These are phyloP conservation scores for Uria lomvia DNA, from an alignment of 2,113 vertebrate genomes.

Conservation along the genomic window DNA sequence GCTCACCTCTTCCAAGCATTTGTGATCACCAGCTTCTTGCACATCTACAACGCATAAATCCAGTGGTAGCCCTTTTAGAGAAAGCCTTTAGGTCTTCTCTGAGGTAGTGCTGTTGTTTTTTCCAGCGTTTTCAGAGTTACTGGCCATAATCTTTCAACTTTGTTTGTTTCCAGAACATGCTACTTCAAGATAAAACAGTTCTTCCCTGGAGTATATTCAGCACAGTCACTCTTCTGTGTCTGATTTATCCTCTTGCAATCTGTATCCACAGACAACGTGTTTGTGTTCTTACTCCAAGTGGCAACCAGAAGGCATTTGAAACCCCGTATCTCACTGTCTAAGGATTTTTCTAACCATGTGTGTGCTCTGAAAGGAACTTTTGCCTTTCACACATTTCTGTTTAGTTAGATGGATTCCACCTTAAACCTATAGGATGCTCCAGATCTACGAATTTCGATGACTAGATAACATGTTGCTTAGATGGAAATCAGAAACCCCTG, in stretches of 20 bases:
- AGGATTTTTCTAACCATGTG: background rate
- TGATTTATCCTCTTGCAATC: background rate
- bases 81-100: background rate
- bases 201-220: background rate
- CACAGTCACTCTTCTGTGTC: background rate
- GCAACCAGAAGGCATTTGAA: background rate
- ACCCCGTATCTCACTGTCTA: background rate
- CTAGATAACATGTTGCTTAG: background rate
- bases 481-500: background rate
- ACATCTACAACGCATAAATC: background rate
- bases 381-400: background rate
- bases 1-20: background rate
- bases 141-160: background rate
- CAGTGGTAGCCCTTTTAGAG: background rate
- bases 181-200: background rate
- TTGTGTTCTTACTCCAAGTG: background rate
- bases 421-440: background rate
- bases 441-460: fast-evolving
- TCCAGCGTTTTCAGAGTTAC: background rate
- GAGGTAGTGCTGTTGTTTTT: background rate
- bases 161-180: background rate
- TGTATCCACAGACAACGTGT: background rate
- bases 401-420: background rate
- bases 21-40: background rate
- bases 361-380: background rate